Evolutionary conservation across 2,888 invertebrate genomes (phyloP).

Genomic region (Neocrepidodera transversa): DNA sequence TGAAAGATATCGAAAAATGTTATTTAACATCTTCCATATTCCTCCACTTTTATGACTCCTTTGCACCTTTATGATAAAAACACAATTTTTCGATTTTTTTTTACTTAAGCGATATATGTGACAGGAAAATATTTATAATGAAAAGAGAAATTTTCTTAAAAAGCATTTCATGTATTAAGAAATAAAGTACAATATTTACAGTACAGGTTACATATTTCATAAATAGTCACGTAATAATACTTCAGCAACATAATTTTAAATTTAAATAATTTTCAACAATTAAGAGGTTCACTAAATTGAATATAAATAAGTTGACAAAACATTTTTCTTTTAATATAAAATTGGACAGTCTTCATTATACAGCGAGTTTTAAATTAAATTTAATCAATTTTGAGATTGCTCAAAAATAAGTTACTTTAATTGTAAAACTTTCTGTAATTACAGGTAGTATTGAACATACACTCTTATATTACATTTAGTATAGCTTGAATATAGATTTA

Average conservation of each 20-base stretch:
- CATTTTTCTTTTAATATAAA: conserved; percentile 31
- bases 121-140: too few relatives aligned
- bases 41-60: too few relatives aligned
- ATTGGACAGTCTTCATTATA: conserved; percentile 44
- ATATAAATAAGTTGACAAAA: conserved; percentile 30
- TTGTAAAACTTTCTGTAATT: conserved; percentile 22
- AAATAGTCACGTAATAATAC: conserved; percentile 37
- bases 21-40: too few relatives aligned
- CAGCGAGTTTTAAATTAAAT: conserved; percentile 17
- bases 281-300: conserved; percentile 18
- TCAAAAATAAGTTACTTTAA: conserved; percentile 11
- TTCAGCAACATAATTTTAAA: conserved; percentile 37
- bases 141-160: too few relatives aligned
- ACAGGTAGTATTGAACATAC: conserved; percentile 19
- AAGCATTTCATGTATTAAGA: conserved; percentile 48
- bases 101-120: too few relatives aligned
- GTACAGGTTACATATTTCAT: conserved; percentile 40
- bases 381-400: conserved; percentile 6
- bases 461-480: conserved; percentile 22
- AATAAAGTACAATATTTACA: conserved; percentile 51
- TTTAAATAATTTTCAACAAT: conserved; percentile 20
- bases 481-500: conserved; percentile 22
- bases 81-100: too few relatives aligned
- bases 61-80: too few relatives aligned
- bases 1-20: too few relatives aligned